These are phyloP conservation scores for Norana najaformis DNA, from an alignment of 2,888 invertebrate genomes.

Conservation along the genomic window DNA sequence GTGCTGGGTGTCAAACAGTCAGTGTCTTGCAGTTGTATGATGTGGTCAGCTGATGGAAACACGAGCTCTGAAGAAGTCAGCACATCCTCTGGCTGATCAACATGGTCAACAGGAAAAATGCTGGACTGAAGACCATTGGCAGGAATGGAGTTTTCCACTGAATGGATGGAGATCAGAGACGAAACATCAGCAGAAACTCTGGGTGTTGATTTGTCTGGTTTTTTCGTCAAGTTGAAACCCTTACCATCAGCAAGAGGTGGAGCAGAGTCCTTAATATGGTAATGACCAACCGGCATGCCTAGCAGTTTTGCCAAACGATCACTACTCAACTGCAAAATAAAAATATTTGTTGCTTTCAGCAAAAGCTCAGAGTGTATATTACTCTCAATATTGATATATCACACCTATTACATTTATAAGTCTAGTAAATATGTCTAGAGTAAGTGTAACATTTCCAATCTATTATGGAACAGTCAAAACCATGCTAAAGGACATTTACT, in stretches of 20 bases:
- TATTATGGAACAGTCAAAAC: too few relatives aligned
- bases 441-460: neutral
- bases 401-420: neutral
- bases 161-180: neutral
- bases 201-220: neutral
- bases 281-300: neutral
- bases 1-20: neutral
- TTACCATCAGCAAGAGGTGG: neutral
- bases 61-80: neutral
- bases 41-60: neutral
- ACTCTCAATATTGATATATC: neutral
- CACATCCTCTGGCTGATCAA: neutral
- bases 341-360: neutral
- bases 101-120: neutral
- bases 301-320: constrained; percentile 17
- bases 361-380: neutral
- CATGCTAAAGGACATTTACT: too few relatives aligned
- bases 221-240: constrained; percentile 19
- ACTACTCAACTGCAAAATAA: constrained; percentile 17
- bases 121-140: neutral
- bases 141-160: neutral
- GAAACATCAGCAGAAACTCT: neutral
- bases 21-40: neutral
- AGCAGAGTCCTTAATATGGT: neutral
- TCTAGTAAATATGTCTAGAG: neutral